A percentile compares a stretch with the other conserved stretches of the same genome.
Evolutionary conservation across 2,888 invertebrate genomes (phyloP).

Genomic region (Drosophila diplacantha): DNA sequence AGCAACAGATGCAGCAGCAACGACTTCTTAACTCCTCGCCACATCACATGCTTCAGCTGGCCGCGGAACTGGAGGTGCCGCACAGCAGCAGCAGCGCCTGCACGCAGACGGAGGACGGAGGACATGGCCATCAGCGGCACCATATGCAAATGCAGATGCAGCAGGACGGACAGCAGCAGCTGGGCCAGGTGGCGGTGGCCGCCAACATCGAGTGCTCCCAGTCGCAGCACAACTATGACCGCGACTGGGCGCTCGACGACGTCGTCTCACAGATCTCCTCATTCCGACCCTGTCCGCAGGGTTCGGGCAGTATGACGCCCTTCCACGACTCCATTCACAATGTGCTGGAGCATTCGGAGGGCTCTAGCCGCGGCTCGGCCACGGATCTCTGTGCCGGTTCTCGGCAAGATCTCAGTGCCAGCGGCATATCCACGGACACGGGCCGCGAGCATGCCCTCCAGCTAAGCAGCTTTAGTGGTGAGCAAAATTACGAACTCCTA

Average conservation of each 20-base stretch:
- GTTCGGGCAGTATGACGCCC: conserved; percentile 78
- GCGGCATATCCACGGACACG: conserved; percentile 73
- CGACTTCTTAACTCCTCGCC: conserved; percentile 60
- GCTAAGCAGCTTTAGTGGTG: conserved; percentile 74
- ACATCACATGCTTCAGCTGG: conserved; percentile 67
- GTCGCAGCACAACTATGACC: conserved; percentile 77
- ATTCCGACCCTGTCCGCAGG: conserved; percentile 77
- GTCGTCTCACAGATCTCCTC: conserved; percentile 78
- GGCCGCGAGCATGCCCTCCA: conserved; percentile 73
- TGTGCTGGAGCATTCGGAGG: conserved; percentile 76
- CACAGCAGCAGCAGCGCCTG: conserved; percentile 61
- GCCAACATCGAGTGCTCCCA: conserved; percentile 82
- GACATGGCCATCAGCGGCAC: conserved; percentile 56
- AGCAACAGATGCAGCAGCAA: conserved; percentile 58
- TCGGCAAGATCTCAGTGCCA: conserved; percentile 76
- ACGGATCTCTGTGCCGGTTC: conserved; percentile 75
- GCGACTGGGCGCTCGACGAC: conserved; percentile 78
- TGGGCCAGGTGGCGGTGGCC: conserved; percentile 78
- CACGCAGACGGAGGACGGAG: conserved; percentile 64
- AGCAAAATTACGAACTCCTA: conserved; percentile 12
- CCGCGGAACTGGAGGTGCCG: conserved; percentile 60
- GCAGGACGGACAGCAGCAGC: conserved; percentile 59
- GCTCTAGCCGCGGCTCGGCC: conserved; percentile 76
- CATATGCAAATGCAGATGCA: conserved; percentile 50
- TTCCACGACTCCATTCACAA: conserved; percentile 78